These are phyloP conservation scores for Uria aalge DNA, from an alignment of 2,113 vertebrate genomes.

Conservation along the genomic window DNA sequence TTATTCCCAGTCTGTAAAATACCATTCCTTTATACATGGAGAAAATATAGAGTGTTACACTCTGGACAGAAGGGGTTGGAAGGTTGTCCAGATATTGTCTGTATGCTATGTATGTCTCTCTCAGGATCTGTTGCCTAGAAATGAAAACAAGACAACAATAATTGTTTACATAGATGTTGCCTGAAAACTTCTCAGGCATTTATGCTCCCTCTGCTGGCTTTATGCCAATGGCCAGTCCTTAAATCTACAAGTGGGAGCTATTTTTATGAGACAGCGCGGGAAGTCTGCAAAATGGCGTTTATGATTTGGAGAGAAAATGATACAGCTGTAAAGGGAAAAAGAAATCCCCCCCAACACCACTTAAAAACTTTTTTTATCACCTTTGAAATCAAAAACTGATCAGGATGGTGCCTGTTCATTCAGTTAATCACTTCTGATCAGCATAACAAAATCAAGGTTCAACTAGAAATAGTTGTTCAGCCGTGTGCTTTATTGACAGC, in stretches of 20 bases:
- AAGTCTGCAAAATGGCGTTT: neutral
- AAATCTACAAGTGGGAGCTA: neutral
- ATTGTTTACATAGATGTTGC: slow-evolving; percentile 27
- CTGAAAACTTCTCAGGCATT: neutral
- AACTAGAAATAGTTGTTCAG: neutral
- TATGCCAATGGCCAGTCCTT: neutral
- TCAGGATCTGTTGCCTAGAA: slow-evolving; percentile 47
- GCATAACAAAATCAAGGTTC: neutral
- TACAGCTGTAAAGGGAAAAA: neutral
- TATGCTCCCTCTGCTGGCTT: neutral
- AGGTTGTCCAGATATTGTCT: slow-evolving; percentile 14
- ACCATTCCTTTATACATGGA: neutral
- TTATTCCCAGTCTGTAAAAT: neutral
- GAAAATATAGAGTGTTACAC: neutral
- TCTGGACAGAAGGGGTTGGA: neutral
- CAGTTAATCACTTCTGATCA: neutral
- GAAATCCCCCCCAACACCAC: rapidly evolving
- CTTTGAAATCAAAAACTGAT: neutral
- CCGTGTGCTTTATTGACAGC: neutral
- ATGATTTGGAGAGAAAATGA: neutral
- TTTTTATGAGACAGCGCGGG: neutral
- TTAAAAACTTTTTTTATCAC: neutral
- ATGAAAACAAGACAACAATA: slow-evolving; percentile 50
- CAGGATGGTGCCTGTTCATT: neutral
- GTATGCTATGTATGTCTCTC: neutral